These are phyloP conservation scores for Trilocha varians DNA, from an alignment of 2,888 invertebrate species.

Conservation along the genomic window DNA sequence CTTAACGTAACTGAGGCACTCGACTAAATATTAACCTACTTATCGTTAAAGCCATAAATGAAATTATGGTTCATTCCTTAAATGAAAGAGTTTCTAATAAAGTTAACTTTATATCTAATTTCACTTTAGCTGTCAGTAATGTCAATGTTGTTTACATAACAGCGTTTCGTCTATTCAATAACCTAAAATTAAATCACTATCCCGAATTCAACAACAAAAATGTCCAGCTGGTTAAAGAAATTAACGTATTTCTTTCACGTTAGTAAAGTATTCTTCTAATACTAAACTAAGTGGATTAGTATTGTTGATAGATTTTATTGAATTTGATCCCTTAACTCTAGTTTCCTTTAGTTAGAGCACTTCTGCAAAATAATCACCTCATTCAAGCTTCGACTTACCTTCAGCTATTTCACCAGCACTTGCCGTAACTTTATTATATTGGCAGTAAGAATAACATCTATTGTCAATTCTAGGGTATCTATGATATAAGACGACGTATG, in stretches of 20 bases:
- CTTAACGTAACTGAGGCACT: neutral
- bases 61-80: neutral
- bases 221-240: slow-evolving; percentile 44
- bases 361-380: slow-evolving; percentile 13
- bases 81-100: neutral
- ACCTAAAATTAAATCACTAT: neutral
- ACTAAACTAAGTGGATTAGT: neutral
- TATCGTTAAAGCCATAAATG: neutral
- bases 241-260: slow-evolving; percentile 32
- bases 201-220: slow-evolving; percentile 9
- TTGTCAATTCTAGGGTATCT: slow-evolving; percentile 77
- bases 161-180: neutral
- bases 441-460: slow-evolving; percentile 32
- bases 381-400: slow-evolving; percentile 26
- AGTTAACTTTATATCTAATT: neutral
- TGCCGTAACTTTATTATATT: slow-evolving; percentile 18
- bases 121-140: neutral
- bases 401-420: slow-evolving; percentile 21
- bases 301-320: neutral
- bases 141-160: neutral
- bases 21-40: neutral
- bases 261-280: slow-evolving; percentile 20
- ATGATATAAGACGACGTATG: slow-evolving; percentile 79
- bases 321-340: neutral
- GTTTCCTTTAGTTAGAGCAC: too few relatives aligned